These are phyloP conservation scores for Apamea monoglypha DNA, from an alignment of 2,888 invertebrate genomes.

Conservation along the genomic window DNA sequence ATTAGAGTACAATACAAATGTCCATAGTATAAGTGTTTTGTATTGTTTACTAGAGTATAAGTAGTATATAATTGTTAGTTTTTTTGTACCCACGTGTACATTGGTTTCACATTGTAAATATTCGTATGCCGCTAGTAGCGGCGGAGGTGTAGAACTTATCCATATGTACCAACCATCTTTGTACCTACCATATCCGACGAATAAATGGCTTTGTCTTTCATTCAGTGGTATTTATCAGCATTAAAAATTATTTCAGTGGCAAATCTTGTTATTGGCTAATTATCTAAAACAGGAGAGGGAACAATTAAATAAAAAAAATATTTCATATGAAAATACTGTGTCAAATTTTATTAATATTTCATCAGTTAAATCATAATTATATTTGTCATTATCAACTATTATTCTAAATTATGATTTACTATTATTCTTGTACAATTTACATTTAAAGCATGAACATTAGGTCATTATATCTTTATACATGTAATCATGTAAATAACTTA, in stretches of 20 bases:
- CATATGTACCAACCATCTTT: too few species aligned
- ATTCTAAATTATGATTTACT: slow-evolving; percentile 57
- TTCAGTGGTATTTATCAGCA: not conserved
- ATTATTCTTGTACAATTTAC: slow-evolving; percentile 65
- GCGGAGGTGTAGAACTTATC: too few species aligned
- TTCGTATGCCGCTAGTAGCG: too few species aligned
- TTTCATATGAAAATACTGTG: slow-evolving; percentile 62
- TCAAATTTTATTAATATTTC: slow-evolving; percentile 61
- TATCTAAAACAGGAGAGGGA: not conserved
- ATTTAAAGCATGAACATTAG: slow-evolving; percentile 69
- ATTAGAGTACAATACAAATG: too few species aligned
- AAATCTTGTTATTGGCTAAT: not conserved
- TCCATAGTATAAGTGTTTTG: too few species aligned
- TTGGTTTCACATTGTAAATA: too few species aligned
- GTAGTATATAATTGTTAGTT: too few species aligned
- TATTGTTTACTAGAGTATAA: too few species aligned
- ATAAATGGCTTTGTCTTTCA: too few species aligned
- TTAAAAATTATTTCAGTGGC: not conserved
- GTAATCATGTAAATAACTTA: slow-evolving; percentile 56
- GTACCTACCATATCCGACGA: too few species aligned
- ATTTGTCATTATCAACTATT: slow-evolving; percentile 60
- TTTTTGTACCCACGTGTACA: too few species aligned
- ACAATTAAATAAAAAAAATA: slow-evolving; percentile 28
- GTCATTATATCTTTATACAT: slow-evolving; percentile 58
- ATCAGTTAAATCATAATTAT: slow-evolving; percentile 60